Percentiles rank a stretch among this genome's conserved stretches.
phyloP scores from a whole-genome alignment of 2,113 vertebrate genomes.

The Paratilapia polleni region DNA sequence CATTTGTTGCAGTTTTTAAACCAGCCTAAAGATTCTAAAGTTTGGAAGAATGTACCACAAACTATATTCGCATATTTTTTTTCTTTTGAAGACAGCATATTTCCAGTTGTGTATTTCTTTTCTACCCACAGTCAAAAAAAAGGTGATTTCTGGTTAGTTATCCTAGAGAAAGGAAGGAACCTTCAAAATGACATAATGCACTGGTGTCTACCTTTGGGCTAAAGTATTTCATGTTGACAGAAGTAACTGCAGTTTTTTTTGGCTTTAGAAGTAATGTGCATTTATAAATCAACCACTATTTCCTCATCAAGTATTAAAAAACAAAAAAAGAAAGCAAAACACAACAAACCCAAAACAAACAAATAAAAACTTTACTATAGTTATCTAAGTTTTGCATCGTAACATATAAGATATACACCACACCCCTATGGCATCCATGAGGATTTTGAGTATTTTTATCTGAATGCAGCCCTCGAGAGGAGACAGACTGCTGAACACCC shows the following conservation, averaged over 20 bases:
- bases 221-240: constrained; percentile 43
- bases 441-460: constrained; percentile 66
- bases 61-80: neutral
- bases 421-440: constrained; percentile 22
- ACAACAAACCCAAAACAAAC: too few species aligned
- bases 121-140: neutral
- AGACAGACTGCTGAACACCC: constrained; percentile 53
- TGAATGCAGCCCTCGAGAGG: constrained; percentile 52
- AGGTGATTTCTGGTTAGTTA: neutral
- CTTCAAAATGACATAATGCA: constrained; percentile 19
- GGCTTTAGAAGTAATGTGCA: neutral
- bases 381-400: constrained; percentile 33
- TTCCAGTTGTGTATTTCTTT: neutral
- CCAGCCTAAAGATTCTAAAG: neutral
- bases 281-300: constrained; percentile 35
- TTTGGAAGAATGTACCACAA: neutral
- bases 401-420: constrained; percentile 20
- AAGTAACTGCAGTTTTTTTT: constrained; percentile 11
- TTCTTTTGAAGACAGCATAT: neutral
- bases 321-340: neutral
- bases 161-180: constrained; percentile 2
- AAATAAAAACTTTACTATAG: neutral
- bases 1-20: neutral
- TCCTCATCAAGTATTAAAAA: constrained; percentile 5
- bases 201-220: constrained; percentile 33